phyloP scores from a whole-genome alignment of 2,888 invertebrate species.

The Cheilosia vulpina region DNA sequence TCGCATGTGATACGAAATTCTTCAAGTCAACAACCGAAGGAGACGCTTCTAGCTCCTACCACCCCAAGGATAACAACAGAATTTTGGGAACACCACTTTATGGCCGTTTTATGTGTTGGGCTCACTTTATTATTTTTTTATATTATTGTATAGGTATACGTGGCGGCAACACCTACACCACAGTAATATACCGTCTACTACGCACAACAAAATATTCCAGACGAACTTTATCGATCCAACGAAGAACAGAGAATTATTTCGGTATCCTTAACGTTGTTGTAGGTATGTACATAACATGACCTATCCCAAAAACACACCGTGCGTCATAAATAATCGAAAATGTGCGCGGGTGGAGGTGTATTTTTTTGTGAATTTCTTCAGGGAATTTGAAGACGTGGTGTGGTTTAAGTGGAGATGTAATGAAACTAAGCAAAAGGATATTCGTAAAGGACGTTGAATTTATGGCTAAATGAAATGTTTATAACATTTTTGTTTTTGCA shows the following conservation, averaged over 20 bases:
- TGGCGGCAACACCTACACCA: constrained; percentile 3
- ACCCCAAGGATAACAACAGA: constrained; percentile 40
- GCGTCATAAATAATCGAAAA: constrained; percentile 28
- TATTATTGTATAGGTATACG: constrained; percentile 31
- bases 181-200: constrained; percentile 2
- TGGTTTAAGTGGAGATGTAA: too few species aligned
- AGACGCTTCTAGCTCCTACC: constrained; percentile 10
- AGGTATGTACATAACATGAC: constrained; percentile 59
- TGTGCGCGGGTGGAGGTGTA: neutral
- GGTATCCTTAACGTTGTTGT: constrained; percentile 50
- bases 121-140: constrained; percentile 24
- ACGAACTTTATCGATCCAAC: constrained; percentile 73
- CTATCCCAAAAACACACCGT: constrained; percentile 50
- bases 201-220: constrained; percentile 69
- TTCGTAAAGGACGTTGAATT: neutral
- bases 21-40: constrained; percentile 52
- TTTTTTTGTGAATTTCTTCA: neutral
- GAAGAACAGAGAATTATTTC: constrained; percentile 54
- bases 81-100: constrained; percentile 35
- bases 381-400: neutral
- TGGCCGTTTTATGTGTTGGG: constrained; percentile 38
- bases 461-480: neutral
- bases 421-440: neutral
- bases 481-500: too few species aligned
- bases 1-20: constrained; percentile 31